Evolutionary conservation across 2,113 vertebrate genomes (phyloP).

Genomic region (Orthonyx spaldingii): DNA sequence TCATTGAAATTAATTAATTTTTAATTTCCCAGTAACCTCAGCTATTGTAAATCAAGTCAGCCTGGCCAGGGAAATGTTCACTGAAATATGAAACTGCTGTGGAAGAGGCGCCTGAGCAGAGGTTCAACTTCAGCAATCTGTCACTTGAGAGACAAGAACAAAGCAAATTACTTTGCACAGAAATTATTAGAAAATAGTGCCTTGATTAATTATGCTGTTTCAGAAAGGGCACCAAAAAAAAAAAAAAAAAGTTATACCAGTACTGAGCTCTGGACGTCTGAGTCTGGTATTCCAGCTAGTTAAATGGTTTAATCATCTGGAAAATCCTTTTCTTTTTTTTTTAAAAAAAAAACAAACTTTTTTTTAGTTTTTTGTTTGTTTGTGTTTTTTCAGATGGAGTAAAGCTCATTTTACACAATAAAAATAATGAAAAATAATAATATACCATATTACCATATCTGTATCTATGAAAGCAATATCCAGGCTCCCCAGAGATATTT

Average conservation of each 20-base stretch:
- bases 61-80: not conserved
- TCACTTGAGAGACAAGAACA: constrained; percentile 55
- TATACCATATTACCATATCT: not conserved
- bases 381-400: not conserved
- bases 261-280: not conserved
- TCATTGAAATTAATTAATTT: constrained; percentile 77
- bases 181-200: constrained; percentile 55
- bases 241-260: not conserved
- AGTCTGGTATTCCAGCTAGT: not conserved
- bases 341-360: too few species aligned
- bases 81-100: constrained; percentile 61
- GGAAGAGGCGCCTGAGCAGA: constrained; percentile 19
- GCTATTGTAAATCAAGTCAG: constrained; percentile 73
- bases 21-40: constrained; percentile 73
- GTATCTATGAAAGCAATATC: not conserved
- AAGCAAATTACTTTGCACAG: constrained; percentile 56
- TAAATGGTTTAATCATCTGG: not conserved
- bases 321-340: not conserved
- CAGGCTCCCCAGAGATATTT: not conserved
- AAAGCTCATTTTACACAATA: not conserved
- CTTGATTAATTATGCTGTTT: constrained; percentile 62
- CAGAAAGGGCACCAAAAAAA: not conserved
- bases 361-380: not conserved
- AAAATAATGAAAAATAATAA: not conserved
- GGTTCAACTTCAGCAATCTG: constrained; percentile 59